Percentiles rank a stretch among this genome's conserved stretches.
These are phyloP conservation scores for Phalacrocorax carbo DNA, from an alignment of 2,113 vertebrate genomes.

Conservation along the genomic window DNA sequence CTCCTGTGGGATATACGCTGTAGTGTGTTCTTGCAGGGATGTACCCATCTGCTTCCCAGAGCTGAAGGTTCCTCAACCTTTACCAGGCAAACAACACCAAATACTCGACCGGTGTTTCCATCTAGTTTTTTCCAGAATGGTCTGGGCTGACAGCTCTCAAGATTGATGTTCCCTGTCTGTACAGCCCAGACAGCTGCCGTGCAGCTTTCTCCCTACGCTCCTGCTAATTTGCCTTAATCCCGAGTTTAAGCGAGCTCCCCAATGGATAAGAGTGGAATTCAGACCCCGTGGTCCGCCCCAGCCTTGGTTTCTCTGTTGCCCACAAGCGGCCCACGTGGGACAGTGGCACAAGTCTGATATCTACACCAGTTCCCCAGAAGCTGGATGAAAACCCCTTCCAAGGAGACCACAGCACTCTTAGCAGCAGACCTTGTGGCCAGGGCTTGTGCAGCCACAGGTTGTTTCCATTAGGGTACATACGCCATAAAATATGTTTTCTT, in stretches of 20 bases:
- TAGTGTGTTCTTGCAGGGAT: neutral
- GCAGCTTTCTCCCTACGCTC: neutral
- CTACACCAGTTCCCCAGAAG: neutral
- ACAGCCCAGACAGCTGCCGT: neutral
- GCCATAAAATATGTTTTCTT: slow-evolving; percentile 12
- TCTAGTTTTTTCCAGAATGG: neutral
- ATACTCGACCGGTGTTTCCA: neutral
- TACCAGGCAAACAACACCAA: neutral
- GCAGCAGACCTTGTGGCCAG: neutral
- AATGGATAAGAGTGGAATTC: neutral
- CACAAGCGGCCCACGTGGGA: neutral
- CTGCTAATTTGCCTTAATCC: neutral
- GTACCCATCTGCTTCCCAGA: neutral
- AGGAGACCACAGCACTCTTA: neutral
- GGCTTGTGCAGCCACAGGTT: neutral
- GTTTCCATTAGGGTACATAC: fast-evolving
- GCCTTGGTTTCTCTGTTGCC: neutral
- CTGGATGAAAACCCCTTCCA: neutral
- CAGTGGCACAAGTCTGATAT: neutral
- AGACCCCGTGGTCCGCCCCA: fast-evolving
- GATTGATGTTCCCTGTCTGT: neutral
- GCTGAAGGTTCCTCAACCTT: neutral
- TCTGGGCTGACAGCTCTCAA: neutral
- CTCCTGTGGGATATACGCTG: neutral
- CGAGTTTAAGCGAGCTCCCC: neutral